Evolutionary conservation across 2,113 vertebrate genomes (phyloP).

Genomic region (Neogobius melanostomus): DNA sequence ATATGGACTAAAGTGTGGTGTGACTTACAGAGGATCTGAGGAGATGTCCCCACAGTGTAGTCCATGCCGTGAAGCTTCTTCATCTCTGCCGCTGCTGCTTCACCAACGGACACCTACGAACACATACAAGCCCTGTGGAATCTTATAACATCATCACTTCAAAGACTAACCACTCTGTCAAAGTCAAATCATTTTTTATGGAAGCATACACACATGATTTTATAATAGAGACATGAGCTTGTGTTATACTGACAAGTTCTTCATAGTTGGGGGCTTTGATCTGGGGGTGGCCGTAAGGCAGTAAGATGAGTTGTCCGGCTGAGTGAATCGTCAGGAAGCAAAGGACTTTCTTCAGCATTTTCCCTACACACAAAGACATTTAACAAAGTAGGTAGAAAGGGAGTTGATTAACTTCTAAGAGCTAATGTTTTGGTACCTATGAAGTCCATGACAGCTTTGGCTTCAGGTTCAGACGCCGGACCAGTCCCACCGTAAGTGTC

Average conservation of each 20-base stretch:
- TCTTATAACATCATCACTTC: no score
- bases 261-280: conserved; percentile 69
- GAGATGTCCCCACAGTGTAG: conserved; percentile 75
- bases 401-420: no score
- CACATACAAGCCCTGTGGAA: conserved; percentile 14
- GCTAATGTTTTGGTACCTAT: conserved; percentile 35
- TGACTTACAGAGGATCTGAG: conserved; percentile 78
- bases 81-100: conserved; percentile 76
- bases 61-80: conserved; percentile 74
- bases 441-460: conserved; percentile 67
- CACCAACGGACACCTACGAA: conserved; percentile 73
- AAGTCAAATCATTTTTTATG: no score
- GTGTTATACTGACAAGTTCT: conserved; percentile 67
- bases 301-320: conserved; percentile 74
- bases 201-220: no score
- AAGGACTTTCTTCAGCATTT: conserved; percentile 53
- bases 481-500: conserved; percentile 68
- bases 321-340: conserved; percentile 80
- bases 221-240: no score
- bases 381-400: not conserved
- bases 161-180: no score
- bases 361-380: conserved; percentile 3
- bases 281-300: conserved; percentile 72
- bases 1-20: not conserved
- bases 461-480: conserved; percentile 75